Base-by-base conservation (phyloP, 2,113 vertebrate species). In the Hyla sarda region DNA sequence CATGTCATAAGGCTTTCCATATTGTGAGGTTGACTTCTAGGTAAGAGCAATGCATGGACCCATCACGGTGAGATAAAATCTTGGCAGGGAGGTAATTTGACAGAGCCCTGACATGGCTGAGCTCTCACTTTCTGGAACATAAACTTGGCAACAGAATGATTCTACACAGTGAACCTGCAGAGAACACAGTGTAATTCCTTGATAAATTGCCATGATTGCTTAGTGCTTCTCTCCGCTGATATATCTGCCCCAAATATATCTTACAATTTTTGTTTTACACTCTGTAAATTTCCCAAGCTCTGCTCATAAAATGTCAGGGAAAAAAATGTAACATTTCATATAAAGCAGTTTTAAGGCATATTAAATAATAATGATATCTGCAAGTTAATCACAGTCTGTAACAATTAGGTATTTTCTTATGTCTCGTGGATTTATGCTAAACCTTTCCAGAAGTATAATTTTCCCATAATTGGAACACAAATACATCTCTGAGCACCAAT, bases 181-280 rank as follows among this genome's bases (percentile, higher is more conserved):
- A 87, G 85, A 87, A 82, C 78, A 82, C 85, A 87, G 62, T 87
- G 78, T 87, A 82, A 87, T 87, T 82, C 85, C 85, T 87, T 87
- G 85, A 87, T 87, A 87, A 87, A 87, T 87, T 87, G 85, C 85
- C 85, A 87, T 82, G 85, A 82, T 87, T 87, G 85, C 78, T 82
- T 50, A 82, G 85, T 73, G 37, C 67, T 82, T 82, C 69, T 81
- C 34, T 73, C 65, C 10, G 4, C 48, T 50, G 67, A 82, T 82
- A 82, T 71, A 87, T 87, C 69, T 82, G 85, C 85, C 85, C 85
- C 52, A 82, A 87, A 82, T 81, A 87, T 87, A 78, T 87, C 74
- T 87, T 87, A 87, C 85, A 87, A 81, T 87, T 87, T 87, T 69
- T 74, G 85, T 74, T 81, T 87, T 69, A 74, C 69, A 74, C 67